Base-by-base conservation (phyloP, 2,888 invertebrate genomes). In the Sminthurides aquaticus region DNA sequence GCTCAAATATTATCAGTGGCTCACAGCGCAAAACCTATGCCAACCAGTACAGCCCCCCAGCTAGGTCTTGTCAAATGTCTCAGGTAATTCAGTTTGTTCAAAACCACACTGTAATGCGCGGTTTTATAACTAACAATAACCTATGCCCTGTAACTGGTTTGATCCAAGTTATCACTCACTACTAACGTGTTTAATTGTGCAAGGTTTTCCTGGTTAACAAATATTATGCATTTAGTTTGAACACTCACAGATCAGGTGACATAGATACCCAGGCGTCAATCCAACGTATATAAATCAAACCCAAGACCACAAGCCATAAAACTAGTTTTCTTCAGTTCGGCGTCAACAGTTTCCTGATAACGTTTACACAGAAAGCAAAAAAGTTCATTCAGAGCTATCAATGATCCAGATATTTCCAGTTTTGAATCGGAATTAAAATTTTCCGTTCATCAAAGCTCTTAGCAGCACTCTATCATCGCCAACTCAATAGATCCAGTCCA, bases 51-150 rank as follows among this genome's bases (percentile, higher is more conserved):
- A 60, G 43, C 49, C 20, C 73, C 74, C 8, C 72, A 72, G 70
- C 86, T 90, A 81, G 89, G 89, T 79, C 88, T 91, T 72, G 81
- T 89, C 74, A 89, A 90, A 78, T 91, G 91, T 80, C 83, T 91
- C 75, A 87, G 86, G 85, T 88, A 79, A 81, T 81, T 57, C 5
- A 34, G 43, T 11, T 18, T 24, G 8, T 25, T 56, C 26, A 24
- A 24, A 25, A 24, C 25, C 54, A 29, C 29, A 60, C 28, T 60
- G 27, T 60, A 49, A 24, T 54, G n/a, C 20, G 48, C n/a, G n/a
- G n/a, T n/a, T n/a, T n/a, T n/a, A n/a, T n/a, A n/a, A n/a, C n/a
- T n/a, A n/a, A n/a, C n/a, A n/a, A n/a, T n/a, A n/a, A n/a, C n/a
- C n/a, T n/a, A n/a, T n/a, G n/a, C n/a, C n/a, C n/a, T n/a, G n/a